Conservation (phyloP, 2,888 invertebrate genomes). For the Tenthredo notha region DNA sequence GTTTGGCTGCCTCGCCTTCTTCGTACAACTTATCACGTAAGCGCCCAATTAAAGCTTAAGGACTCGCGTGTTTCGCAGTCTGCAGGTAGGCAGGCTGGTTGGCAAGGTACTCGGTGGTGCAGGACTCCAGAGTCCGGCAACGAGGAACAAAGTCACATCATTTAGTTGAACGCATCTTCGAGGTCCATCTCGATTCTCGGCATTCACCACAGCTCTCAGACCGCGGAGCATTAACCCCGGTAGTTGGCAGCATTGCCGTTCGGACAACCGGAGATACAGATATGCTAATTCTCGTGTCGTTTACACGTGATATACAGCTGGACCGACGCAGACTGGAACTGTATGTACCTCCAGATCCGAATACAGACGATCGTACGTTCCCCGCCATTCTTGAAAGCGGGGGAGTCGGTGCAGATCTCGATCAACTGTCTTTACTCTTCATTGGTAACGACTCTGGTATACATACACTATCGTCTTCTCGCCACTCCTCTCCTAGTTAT, state of each 20-base stretch:
- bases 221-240: conserved; percentile 66
- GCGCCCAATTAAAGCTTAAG: conserved; percentile 50
- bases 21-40: conserved; percentile 50
- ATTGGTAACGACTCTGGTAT: not conserved
- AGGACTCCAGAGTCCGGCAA: conserved; percentile 23
- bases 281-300: conserved; percentile 74
- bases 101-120: not conserved
- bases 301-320: conserved; percentile 74
- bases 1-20: conserved; percentile 48
- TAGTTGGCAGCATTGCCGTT: conserved; percentile 62
- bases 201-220: not conserved
- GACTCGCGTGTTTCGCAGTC: conserved; percentile 47
- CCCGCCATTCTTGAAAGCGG: conserved; percentile 46
- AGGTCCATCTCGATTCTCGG: conserved; percentile 51
- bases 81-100: not conserved
- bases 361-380: conserved; percentile 7
- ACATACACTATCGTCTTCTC: not conserved
- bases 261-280: conserved; percentile 72
- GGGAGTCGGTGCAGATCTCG: conserved; percentile 38
- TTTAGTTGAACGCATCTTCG: conserved; percentile 51
- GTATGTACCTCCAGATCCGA: conserved; percentile 5
- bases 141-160: conserved; percentile 50
- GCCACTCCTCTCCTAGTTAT: not conserved
- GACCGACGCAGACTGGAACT: conserved; percentile 66
- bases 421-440: conserved; percentile 45